A percentile compares a stretch with the other conserved stretches of the same genome.
Conservation (phyloP, 2,113 vertebrate genomes). For the Leptobrachium ailaonicum region DNA sequence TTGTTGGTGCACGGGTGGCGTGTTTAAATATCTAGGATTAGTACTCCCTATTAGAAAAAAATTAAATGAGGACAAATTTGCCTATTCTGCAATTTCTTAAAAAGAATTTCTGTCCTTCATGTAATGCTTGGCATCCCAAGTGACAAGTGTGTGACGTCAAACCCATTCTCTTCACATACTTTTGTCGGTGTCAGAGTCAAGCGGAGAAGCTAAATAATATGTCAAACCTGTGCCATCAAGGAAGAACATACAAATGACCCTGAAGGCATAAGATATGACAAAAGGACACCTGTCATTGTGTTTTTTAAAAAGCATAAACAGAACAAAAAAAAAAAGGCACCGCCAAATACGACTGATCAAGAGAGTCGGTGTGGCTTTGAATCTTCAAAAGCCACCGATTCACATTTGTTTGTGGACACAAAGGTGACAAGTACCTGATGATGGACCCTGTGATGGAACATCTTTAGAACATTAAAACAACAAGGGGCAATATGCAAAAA, state of each 20-base stretch:
- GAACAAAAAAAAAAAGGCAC: constrained; percentile 48
- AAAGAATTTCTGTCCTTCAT: background rate
- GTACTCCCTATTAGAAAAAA: too few relatives aligned
- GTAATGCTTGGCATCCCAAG: constrained; percentile 39
- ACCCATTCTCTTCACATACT: constrained; percentile 64
- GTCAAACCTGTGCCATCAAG: constrained; percentile 58
- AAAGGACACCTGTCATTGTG: constrained; percentile 58
- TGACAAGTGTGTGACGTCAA: constrained; percentile 59
- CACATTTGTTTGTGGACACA: background rate
- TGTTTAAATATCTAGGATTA: too few relatives aligned
- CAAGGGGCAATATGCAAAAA: too few relatives aligned
- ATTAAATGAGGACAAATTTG: too few relatives aligned
- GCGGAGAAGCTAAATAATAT: constrained; percentile 59
- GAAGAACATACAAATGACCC: constrained; percentile 13
- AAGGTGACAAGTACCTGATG: too few relatives aligned
- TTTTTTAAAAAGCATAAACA: constrained; percentile 53
- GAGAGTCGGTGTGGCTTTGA: background rate
- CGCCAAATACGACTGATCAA: background rate
- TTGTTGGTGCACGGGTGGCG: too few relatives aligned
- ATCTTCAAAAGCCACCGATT: background rate
- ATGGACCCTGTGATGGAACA: too few relatives aligned
- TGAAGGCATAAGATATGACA: constrained; percentile 59
- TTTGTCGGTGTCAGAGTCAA: constrained; percentile 63
- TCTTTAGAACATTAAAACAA: too few relatives aligned
- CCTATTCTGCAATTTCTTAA: background rate